phyloP scores from a whole-genome alignment of 2,797 vertebrate genomes.

The Myotis myotis region DNA sequence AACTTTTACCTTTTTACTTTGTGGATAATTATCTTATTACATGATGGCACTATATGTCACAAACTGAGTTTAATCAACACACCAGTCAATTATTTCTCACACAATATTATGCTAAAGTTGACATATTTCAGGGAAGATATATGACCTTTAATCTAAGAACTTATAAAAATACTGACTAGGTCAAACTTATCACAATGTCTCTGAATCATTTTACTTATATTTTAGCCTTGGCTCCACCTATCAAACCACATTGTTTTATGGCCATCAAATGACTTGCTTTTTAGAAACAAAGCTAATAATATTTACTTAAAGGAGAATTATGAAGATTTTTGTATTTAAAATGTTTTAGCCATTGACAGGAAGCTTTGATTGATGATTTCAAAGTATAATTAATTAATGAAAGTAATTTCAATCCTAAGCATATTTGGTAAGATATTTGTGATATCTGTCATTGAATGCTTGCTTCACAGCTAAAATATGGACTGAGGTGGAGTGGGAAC shows the following conservation, averaged over 20 bases:
- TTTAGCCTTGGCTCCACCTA: not conserved
- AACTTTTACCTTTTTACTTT: not conserved
- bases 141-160: conserved; percentile 38
- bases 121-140: not conserved
- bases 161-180: not conserved
- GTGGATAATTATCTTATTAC: not conserved
- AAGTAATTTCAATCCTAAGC: not conserved
- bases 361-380: not conserved
- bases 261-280: not conserved
- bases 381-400: conserved; percentile 1
- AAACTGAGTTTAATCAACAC: conserved; percentile 43
- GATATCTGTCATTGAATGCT: not conserved
- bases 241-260: not conserved
- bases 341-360: not conserved
- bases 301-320: not conserved
- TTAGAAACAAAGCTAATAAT: not conserved
- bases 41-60: not conserved
- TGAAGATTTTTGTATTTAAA: not conserved
- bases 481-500: not conserved
- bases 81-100: not conserved
- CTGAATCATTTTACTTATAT: not conserved
- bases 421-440: not conserved
- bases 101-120: not conserved
- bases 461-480: not conserved
- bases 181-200: not conserved